These are phyloP conservation scores for Holacanthus passer DNA, from an alignment of 2,113 vertebrate species.

Conservation along the genomic window DNA sequence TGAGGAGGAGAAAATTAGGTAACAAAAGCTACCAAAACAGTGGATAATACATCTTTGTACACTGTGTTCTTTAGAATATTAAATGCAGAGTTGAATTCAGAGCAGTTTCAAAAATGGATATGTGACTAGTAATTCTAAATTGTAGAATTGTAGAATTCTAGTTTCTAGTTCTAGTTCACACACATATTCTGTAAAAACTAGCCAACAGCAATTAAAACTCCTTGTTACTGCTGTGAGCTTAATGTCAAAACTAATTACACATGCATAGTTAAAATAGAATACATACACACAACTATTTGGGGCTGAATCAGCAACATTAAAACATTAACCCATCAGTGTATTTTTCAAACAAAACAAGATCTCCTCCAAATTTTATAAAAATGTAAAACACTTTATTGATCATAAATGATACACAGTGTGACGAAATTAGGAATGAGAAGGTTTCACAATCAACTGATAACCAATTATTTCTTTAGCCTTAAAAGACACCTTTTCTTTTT, in stretches of 20 bases:
- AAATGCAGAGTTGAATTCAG: not conserved
- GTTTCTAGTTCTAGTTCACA: no score
- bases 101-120: not conserved
- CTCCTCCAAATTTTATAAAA: conserved; percentile 31
- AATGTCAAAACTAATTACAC: not conserved
- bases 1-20: not conserved
- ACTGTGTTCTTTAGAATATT: conserved; percentile 37
- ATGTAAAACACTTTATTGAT: conserved; percentile 69
- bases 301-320: not conserved
- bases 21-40: not conserved
- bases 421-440: conserved; percentile 4
- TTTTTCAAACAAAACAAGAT: not conserved
- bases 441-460: not conserved
- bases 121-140: not conserved
- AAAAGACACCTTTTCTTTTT: not conserved
- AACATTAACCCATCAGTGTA: not conserved
- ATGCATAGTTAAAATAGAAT: not conserved
- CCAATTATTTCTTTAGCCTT: not conserved
- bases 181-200: not conserved
- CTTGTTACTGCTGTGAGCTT: not conserved
- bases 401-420: conserved; percentile 13
- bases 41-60: conserved; percentile 30
- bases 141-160: no score
- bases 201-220: not conserved
- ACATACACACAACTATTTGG: not conserved